phyloP scores from a whole-genome alignment of 2,888 invertebrate genomes.

The Trypoxylon attenuatum region DNA sequence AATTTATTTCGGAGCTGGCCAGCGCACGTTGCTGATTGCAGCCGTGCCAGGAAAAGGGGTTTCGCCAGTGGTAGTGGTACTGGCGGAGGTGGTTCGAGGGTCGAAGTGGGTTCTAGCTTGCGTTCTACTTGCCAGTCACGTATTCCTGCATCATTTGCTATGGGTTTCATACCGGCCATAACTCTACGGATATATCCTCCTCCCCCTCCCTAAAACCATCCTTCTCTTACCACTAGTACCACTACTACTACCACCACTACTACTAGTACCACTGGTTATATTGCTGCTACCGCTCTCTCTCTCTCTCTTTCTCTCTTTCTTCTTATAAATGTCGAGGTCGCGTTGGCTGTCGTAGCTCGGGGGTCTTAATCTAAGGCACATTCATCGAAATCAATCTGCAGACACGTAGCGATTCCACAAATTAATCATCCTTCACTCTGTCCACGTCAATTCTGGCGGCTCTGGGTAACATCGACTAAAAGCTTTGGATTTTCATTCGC shows the following conservation, averaged over 20 bases:
- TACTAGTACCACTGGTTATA: not conserved
- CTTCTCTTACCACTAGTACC: not conserved
- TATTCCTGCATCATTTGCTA: conserved; percentile 73
- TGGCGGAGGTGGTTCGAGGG: conserved; percentile 28
- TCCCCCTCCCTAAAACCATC: conserved; percentile 26
- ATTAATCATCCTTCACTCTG: conserved; percentile 46
- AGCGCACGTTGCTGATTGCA: conserved; percentile 66
- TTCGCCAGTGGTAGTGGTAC: conserved; percentile 32
- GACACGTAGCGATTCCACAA: conserved; percentile 14
- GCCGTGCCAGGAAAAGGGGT: conserved; percentile 56
- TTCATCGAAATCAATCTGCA: conserved; percentile 53
- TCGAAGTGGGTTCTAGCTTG: conserved; percentile 13
- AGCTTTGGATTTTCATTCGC: conserved; percentile 37
- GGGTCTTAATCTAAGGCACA: conserved; percentile 55
- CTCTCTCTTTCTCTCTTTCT: conserved; percentile 9
- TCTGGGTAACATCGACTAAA: conserved; percentile 12
- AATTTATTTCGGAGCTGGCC: conserved; percentile 62
- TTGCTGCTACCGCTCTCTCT: not conserved
- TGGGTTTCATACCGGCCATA: conserved; percentile 73
- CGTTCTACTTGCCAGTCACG: conserved; percentile 69
- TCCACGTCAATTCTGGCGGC: conserved; percentile 17
- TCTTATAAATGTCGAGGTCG: not conserved
- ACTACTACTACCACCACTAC: conserved; percentile 14
- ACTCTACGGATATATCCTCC: conserved; percentile 65
- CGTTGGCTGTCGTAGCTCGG: conserved; percentile 9